These are phyloP conservation scores for Allolobophora icterica DNA, from an alignment of 2,888 invertebrate genomes.

Conservation along the genomic window DNA sequence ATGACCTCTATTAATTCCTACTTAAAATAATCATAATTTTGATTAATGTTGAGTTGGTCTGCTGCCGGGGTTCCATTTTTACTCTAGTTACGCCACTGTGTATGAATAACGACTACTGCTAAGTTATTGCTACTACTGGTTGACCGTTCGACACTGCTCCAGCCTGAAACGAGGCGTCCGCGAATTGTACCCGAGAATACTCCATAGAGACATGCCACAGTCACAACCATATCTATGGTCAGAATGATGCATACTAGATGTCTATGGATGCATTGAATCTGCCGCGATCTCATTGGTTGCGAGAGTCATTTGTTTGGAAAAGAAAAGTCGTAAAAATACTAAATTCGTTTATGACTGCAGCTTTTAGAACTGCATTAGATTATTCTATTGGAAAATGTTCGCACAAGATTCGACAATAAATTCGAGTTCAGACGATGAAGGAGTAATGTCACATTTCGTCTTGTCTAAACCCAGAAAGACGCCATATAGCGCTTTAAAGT, in stretches of 20 bases:
- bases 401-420: constrained; percentile 4
- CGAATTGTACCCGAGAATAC: too few species aligned
- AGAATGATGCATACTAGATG: background rate
- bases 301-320: background rate
- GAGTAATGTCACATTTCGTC: constrained; percentile 17
- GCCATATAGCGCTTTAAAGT: constrained; percentile 17
- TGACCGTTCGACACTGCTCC: too few species aligned
- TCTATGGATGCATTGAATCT: background rate
- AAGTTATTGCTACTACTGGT: too few species aligned
- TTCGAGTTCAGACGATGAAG: constrained; percentile 17
- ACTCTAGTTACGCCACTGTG: too few species aligned
- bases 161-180: too few species aligned
- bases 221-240: background rate
- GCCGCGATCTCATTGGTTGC: background rate
- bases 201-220: too few species aligned
- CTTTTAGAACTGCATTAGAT: background rate
- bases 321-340: background rate
- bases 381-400: background rate
- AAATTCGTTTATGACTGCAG: background rate
- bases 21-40: too few species aligned
- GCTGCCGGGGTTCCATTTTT: too few species aligned
- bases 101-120: too few species aligned
- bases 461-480: background rate
- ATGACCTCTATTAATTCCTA: too few species aligned
- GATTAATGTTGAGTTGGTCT: too few species aligned